phyloP scores from a whole-genome alignment of 1,140 invertebrate genomes.

The Drosophila triauraria region DNA sequence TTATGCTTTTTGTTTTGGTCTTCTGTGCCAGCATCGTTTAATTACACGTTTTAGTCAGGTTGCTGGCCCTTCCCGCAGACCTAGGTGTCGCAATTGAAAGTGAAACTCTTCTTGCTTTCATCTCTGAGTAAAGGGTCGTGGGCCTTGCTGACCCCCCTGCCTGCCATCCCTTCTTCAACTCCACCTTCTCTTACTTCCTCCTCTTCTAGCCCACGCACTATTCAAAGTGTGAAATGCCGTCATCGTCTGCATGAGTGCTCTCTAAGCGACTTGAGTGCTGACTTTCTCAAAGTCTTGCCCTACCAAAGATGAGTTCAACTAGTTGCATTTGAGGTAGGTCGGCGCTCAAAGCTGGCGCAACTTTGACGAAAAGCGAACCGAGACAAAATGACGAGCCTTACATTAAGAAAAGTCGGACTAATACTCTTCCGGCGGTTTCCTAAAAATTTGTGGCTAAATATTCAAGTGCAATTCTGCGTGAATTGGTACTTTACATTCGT shows the following conservation, averaged over 20 bases:
- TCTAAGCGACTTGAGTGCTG: constrained; percentile 17
- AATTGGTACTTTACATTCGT: background rate
- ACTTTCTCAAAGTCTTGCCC: constrained; percentile 13
- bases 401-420: background rate
- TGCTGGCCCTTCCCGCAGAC: constrained; percentile 11
- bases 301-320: background rate
- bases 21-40: constrained; percentile 64
- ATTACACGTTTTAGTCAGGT: constrained; percentile 65
- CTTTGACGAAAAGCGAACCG: background rate
- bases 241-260: constrained; percentile 20
- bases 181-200: background rate
- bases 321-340: constrained; percentile 34
- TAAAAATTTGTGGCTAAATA: background rate
- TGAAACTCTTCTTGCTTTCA: constrained; percentile 77
- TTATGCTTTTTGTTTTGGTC: constrained; percentile 44
- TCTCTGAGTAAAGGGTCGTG: constrained; percentile 44
- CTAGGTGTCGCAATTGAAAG: constrained; percentile 76
- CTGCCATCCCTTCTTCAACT: too few species aligned
- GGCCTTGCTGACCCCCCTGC: constrained; percentile 17
- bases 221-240: constrained; percentile 26
- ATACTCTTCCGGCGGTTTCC: background rate
- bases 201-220: constrained; percentile 17
- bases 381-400: background rate
- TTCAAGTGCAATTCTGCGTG: background rate
- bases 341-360: background rate